phyloP scores from a whole-genome alignment of 2,888 invertebrate genomes.

The Lasioglossum calceatum region DNA sequence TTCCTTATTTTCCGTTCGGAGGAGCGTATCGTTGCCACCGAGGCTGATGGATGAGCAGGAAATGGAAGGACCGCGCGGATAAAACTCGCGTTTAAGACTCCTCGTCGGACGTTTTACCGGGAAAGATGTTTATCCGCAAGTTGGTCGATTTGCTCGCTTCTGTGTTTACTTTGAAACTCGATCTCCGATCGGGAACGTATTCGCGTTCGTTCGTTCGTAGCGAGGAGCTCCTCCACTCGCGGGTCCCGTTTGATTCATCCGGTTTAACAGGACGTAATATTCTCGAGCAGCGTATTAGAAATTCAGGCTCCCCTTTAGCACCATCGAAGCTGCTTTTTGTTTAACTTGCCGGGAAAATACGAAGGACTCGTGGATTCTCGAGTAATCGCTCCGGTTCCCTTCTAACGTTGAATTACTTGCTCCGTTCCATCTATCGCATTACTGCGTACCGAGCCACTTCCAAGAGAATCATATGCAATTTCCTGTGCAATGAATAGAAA shows the following conservation, averaged over 20 bases:
- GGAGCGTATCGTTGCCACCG: neutral
- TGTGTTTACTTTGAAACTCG: slow-evolving; percentile 20
- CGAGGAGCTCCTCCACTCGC: neutral
- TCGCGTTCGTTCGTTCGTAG: slow-evolving; percentile 6
- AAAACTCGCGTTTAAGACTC: slow-evolving; percentile 17
- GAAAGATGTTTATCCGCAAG: slow-evolving; percentile 15
- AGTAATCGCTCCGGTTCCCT: neutral
- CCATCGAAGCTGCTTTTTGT: slow-evolving; percentile 1
- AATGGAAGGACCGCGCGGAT: neutral
- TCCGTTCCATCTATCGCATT: neutral
- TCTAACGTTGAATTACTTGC: neutral
- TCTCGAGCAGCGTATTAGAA: slow-evolving; percentile 15
- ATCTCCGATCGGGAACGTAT: slow-evolving; percentile 33
- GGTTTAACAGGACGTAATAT: slow-evolving; percentile 12
- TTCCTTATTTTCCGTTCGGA: neutral
- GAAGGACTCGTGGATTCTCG: neutral
- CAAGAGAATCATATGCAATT: neutral
- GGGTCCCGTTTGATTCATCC: slow-evolving; percentile 21
- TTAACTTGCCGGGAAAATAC: neutral
- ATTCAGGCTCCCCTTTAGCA: slow-evolving; percentile 12
- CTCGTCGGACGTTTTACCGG: neutral
- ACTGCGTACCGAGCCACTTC: neutral
- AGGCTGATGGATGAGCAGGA: neutral
- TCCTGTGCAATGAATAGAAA: neutral
- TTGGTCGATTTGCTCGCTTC: slow-evolving; percentile 12